Evolutionary conservation across 2,113 vertebrate species (phyloP).

Genomic region (Montifringilla adamsi): DNA sequence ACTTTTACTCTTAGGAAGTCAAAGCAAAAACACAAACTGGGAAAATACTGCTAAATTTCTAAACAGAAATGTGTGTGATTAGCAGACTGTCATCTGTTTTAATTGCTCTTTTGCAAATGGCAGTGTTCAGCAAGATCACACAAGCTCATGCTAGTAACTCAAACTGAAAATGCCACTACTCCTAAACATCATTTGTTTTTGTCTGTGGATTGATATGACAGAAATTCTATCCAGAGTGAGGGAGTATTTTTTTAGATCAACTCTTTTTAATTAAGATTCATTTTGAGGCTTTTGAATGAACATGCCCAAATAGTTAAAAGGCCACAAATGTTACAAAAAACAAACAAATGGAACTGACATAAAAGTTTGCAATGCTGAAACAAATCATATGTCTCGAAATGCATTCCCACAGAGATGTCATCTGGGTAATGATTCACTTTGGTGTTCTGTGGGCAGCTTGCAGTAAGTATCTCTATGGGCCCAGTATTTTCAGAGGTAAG

Average conservation of each 20-base stretch:
- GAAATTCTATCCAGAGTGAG: constrained; percentile 50
- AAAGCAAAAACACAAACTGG: neutral
- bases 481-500: neutral
- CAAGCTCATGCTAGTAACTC: constrained; percentile 9
- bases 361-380: constrained; percentile 50
- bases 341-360: constrained; percentile 60
- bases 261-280: constrained; percentile 68
- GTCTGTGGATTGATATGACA: constrained; percentile 53
- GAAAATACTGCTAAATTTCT: constrained; percentile 12
- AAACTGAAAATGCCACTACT: constrained; percentile 36
- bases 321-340: constrained; percentile 63
- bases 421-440: neutral
- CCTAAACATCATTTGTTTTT: constrained; percentile 59
- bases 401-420: constrained; percentile 28
- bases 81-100: constrained; percentile 51
- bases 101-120: constrained; percentile 56
- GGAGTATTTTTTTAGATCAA: constrained; percentile 66
- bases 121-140: constrained; percentile 54
- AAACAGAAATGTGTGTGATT: constrained; percentile 26
- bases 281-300: constrained; percentile 59
- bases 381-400: constrained; percentile 11
- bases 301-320: constrained; percentile 68
- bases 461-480: neutral
- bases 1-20: neutral
- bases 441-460: neutral